Conservation (phyloP, 2,888 invertebrate genomes). For the Sphinx pinastri region DNA sequence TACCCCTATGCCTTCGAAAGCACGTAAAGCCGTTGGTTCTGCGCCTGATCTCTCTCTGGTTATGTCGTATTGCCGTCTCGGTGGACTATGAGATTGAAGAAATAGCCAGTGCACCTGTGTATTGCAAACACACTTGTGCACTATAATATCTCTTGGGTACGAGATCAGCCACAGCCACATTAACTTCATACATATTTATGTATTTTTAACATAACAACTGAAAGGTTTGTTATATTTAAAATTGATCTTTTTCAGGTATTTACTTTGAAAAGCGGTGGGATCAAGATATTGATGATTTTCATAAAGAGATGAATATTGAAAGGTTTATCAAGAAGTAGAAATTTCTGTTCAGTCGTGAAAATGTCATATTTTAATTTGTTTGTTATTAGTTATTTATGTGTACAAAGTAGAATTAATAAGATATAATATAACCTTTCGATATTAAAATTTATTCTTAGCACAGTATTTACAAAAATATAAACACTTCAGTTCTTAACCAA, state of each 20-base stretch:
- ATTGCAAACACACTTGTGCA: too few species aligned
- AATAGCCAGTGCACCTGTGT: too few species aligned
- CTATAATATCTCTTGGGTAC: too few species aligned
- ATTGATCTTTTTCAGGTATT: conserved; percentile 66
- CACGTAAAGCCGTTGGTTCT: too few species aligned
- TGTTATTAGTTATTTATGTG: background rate
- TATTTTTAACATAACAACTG: background rate
- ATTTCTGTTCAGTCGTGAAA: background rate
- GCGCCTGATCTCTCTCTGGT: too few species aligned
- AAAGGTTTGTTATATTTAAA: too few species aligned
- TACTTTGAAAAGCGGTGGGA: conserved; percentile 98
- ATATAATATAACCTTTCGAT: conserved; percentile 33
- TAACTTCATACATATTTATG: too few species aligned
- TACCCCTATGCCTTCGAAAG: too few species aligned
- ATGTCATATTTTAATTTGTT: background rate
- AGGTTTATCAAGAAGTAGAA: conserved; percentile 69
- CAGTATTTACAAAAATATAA: background rate
- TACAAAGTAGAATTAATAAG: conserved; percentile 21
- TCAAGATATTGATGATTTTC: conserved; percentile 90
- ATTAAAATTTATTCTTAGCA: conserved; percentile 1
- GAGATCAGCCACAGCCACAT: too few species aligned
- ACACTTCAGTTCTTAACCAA: background rate
- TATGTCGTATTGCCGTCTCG: too few species aligned
- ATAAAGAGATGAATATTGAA: conserved; percentile 91
- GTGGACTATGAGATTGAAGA: too few species aligned